Evolutionary conservation across 2,888 invertebrate genomes (phyloP), one percentile per base, ranked within the genome.

Genomic region (Agonopterix arenella): DNA sequence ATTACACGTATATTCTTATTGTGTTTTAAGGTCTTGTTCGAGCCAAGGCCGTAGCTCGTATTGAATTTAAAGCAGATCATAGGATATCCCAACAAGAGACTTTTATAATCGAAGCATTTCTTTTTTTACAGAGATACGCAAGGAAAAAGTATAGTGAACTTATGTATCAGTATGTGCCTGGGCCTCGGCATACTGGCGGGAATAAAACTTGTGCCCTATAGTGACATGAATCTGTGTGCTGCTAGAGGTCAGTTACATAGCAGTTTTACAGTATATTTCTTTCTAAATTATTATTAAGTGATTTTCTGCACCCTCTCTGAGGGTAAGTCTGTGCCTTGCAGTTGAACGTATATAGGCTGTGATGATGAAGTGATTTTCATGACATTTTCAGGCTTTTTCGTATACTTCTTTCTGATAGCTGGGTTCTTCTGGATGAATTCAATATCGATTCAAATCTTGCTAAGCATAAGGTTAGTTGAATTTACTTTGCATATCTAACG

Each of bases 341-440:
- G 13, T 13, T 13, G 13, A 2, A 13, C 13, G 13, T 13, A 13
- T 13, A 13, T 13, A 13, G 13, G 13, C 13, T 13, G 13, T 13
- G 13, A 13, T 13, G 13, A 13, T 13, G 13, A 2, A 28, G 28
- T 5, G 28, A 18, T 36, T 50, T 44, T 46, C 36, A 45, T 49
- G 57, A 67, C 36, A 44, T 44, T 75, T 84, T 56, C 80, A 92
- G 92, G 90, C 8, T 91, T 91, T 66, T 46, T 89, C 13, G 69
- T 86, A 3, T 92, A 92, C 61, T 92, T 88, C 65, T 90, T 91
- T 54, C 83, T 92, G 56, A 65, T 93, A 49, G 85, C 90, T 0
- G 86, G 91, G 43, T 93, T 93, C 70, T 93, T 93, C 66, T 94
- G 94, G 93, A 74, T 92, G 52, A 93, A 92, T 65, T 80, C 92